phyloP scores from a whole-genome alignment of 2,888 invertebrate genomes.

The Hyles lineata region DNA sequence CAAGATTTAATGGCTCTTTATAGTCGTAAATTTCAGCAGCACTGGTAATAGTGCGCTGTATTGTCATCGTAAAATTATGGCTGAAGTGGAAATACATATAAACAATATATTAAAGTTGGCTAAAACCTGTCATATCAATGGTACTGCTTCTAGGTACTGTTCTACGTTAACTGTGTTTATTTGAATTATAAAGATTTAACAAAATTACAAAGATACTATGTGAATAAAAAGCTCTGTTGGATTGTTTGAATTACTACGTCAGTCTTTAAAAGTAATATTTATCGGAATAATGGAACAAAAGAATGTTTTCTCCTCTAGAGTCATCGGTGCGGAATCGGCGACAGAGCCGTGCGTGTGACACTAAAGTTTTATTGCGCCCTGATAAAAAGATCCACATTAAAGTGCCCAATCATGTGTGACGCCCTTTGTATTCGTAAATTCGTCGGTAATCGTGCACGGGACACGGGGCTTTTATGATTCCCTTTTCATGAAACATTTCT shows the following conservation, averaged over 20 bases:
- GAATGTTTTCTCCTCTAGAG: not conserved
- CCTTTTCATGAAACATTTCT: not conserved
- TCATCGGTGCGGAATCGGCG: not conserved
- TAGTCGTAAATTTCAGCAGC: not conserved
- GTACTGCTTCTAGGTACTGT: too few relatives aligned
- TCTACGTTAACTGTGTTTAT: too few relatives aligned
- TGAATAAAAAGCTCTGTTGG: not conserved
- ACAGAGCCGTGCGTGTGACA: not conserved
- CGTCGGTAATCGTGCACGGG: not conserved
- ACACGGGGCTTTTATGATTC: not conserved
- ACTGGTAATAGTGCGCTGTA: not conserved
- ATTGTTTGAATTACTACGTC: not conserved
- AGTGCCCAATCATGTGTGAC: conserved; percentile 41
- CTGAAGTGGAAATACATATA: not conserved
- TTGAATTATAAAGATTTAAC: too few relatives aligned
- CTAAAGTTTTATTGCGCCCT: conserved; percentile 5
- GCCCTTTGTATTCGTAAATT: conserved; percentile 23
- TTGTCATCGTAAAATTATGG: not conserved
- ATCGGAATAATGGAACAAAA: not conserved
- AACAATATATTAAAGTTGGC: not conserved
- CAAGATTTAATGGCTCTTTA: not conserved
- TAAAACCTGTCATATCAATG: not conserved
- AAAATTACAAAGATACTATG: not conserved
- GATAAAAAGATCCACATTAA: conserved; percentile 36
- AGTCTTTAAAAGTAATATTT: not conserved